phyloP scores from a whole-genome alignment of 2,113 vertebrate species.

The Calcarius ornatus region DNA sequence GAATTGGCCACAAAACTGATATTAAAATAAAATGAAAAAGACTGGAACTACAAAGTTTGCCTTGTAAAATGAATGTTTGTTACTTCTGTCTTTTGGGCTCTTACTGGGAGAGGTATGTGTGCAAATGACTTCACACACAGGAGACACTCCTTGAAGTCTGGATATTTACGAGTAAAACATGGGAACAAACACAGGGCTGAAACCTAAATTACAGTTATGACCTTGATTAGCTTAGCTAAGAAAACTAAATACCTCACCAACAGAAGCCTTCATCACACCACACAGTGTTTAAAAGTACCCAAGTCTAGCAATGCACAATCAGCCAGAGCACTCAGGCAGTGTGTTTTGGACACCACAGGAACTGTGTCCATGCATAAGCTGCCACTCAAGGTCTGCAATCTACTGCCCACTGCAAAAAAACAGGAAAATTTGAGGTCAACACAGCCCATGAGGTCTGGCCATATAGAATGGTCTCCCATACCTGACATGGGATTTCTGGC shows the following conservation, averaged over 20 bases:
- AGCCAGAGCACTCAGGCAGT: background rate
- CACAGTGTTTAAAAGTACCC: background rate
- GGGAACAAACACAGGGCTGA: background rate
- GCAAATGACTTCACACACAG: background rate
- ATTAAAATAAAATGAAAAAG: background rate
- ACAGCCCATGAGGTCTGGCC: background rate
- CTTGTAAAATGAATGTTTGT: constrained; percentile 4
- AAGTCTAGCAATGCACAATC: background rate
- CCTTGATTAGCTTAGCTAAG: background rate
- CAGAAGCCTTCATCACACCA: background rate
- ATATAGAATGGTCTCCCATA: background rate
- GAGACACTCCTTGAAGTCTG: background rate
- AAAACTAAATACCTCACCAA: background rate
- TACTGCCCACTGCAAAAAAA: background rate
- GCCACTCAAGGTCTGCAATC: background rate
- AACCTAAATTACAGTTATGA: background rate
- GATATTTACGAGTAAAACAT: background rate
- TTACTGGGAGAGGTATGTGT: background rate
- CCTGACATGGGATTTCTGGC: background rate
- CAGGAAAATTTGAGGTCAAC: background rate
- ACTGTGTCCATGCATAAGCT: background rate
- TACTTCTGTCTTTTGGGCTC: background rate
- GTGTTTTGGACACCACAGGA: background rate
- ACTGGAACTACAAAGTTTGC: background rate
- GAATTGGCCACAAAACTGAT: constrained; percentile 28